Conservation (phyloP, 2,797 vertebrate species). For the Thaleichthys pacificus region DNA sequence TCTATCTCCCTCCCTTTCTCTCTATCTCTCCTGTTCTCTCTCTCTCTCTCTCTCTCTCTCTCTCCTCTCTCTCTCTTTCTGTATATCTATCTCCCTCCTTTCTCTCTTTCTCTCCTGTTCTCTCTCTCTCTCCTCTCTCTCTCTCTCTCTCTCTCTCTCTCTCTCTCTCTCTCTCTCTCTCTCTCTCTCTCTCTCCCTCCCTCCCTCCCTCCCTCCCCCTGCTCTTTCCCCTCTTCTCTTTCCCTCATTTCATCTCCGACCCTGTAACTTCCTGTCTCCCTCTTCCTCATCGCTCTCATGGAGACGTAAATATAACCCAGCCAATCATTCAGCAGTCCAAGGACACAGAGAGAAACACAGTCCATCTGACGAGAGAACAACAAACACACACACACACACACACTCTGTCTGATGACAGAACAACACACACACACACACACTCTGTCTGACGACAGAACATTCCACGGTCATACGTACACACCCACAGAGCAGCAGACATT, state of each 20-base stretch:
- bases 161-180: no score
- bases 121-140: not conserved
- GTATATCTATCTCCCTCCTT: no score
- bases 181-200: no score
- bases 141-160: not conserved
- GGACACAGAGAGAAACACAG: constrained; percentile 31
- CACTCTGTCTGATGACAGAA: constrained; percentile 54
- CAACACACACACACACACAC: constrained; percentile 18
- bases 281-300: not conserved
- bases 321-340: not conserved
- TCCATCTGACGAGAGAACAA: constrained; percentile 55
- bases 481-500: not conserved
- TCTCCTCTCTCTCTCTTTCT: constrained; percentile 1
- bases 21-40: no score
- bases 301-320: not conserved
- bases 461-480: not conserved
- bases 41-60: not conserved
- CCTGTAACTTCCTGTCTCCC: no score
- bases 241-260: not conserved
- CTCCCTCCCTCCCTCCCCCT: not conserved
- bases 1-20: no score
- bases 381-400: constrained; percentile 32
- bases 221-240: constrained; percentile 7
- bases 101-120: constrained; percentile 7
- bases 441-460: not conserved